Percentiles rank a stretch among this genome's conserved stretches.
These are phyloP conservation scores for Paracentrotus lividus DNA, from an alignment of 53 echinoderm and acorn worm genomes.

Conservation along the genomic window DNA sequence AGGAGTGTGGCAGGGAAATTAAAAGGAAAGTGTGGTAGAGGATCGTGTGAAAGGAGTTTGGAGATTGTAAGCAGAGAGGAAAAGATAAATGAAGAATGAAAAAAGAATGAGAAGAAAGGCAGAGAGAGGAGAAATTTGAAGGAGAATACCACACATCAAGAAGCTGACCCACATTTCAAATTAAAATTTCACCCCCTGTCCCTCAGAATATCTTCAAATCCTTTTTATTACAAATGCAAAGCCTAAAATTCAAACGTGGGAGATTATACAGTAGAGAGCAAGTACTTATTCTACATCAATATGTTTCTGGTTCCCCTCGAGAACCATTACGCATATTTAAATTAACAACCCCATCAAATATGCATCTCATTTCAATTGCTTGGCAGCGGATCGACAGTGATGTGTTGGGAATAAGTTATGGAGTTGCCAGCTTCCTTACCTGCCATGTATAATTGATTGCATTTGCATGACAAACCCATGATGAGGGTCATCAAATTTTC, in stretches of 20 bases:
- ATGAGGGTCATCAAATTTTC: slow-evolving; percentile 49
- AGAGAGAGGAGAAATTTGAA: not conserved
- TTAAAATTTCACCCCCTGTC: not conserved
- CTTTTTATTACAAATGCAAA: slow-evolving; percentile 1
- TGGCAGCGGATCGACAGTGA: not conserved
- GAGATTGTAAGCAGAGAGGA: too few relatives aligned
- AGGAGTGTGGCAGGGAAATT: too few relatives aligned
- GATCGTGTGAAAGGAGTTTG: not conserved
- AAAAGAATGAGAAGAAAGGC: not conserved
- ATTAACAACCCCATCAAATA: slow-evolving; percentile 38
- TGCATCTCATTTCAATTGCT: slow-evolving; percentile 54
- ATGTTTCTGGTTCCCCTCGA: slow-evolving; percentile 18
- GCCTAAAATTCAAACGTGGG: not conserved
- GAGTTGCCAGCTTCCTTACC: slow-evolving; percentile 46
- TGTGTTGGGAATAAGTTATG: slow-evolving; percentile 27
- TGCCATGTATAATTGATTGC: slow-evolving; percentile 45
- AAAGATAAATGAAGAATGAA: not conserved
- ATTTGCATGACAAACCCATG: slow-evolving; percentile 54
- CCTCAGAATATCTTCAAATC: not conserved
- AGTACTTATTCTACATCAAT: slow-evolving; percentile 37
- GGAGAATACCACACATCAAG: not conserved
- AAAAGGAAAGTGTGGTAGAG: not conserved
- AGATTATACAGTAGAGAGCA: slow-evolving; percentile 32
- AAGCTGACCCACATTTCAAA: not conserved
- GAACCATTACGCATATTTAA: slow-evolving; percentile 58